These are phyloP conservation scores for Gadus chalcogrammus DNA, from an alignment of 2,113 vertebrate species.

Conservation along the genomic window DNA sequence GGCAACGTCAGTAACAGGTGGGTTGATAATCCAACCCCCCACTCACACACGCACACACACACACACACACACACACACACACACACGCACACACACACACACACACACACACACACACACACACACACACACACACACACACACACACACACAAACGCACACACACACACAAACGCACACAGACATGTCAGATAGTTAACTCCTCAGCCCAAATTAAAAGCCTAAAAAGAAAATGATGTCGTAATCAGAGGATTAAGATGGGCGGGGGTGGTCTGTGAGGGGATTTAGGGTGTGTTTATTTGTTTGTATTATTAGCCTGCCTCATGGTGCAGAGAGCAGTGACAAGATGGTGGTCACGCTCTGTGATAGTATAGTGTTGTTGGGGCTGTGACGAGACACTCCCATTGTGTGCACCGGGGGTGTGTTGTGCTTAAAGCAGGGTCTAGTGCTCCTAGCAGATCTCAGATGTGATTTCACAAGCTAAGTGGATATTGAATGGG, in stretches of 20 bases:
- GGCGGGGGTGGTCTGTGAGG: slow-evolving; percentile 30
- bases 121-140: neutral
- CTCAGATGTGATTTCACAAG: neutral
- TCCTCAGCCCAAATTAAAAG: slow-evolving; percentile 46
- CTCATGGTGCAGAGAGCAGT: neutral
- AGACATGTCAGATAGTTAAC: slow-evolving; percentile 32
- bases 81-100: neutral
- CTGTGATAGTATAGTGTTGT: no score
- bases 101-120: neutral
- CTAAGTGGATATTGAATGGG: neutral
- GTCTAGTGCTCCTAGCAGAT: neutral
- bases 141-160: neutral
- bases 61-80: neutral
- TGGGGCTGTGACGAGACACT: no score
- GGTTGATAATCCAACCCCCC: slow-evolving; percentile 34
- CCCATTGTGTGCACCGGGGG: neutral
- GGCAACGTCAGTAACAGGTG: slow-evolving; percentile 40
- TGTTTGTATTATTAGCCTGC: neutral
- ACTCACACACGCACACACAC: neutral
- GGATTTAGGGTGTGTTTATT: slow-evolving; percentile 14
- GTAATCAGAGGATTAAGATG: slow-evolving; percentile 74
- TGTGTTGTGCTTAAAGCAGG: neutral
- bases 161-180: neutral
- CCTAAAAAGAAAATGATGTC: slow-evolving; percentile 50
- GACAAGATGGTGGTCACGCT: neutral